Evolutionary conservation across 2,888 invertebrate species (phyloP).

Genomic region (Pristionchus arcanus): DNA sequence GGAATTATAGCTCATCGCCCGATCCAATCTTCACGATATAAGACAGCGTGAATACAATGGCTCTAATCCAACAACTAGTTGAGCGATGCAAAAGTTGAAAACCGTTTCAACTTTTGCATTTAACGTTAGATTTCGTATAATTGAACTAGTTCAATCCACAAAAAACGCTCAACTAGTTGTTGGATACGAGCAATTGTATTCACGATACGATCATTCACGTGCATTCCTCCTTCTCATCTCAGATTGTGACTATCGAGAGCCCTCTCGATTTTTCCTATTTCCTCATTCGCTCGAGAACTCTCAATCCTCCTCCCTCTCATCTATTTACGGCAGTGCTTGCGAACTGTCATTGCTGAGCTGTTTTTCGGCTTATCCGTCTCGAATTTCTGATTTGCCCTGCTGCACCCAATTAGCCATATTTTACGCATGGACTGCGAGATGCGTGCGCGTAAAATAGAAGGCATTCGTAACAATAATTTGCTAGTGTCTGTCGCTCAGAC

Average conservation of each 20-base stretch:
- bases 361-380: not conserved
- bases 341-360: not conserved
- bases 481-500: not conserved
- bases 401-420: not conserved
- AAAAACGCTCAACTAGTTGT: no score
- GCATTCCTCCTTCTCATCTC: no score
- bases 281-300: not conserved
- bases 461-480: not conserved
- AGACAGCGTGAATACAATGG: no score
- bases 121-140: no score
- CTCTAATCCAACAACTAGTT: no score
- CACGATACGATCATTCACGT: no score
- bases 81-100: no score
- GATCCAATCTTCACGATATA: no score
- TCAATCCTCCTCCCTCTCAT: not conserved
- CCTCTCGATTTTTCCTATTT: not conserved
- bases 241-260: not conserved
- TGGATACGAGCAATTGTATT: no score
- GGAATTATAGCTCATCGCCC: no score
- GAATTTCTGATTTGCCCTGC: not conserved
- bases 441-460: not conserved
- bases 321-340: not conserved
- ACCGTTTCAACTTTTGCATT: no score
- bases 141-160: no score
- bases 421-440: not conserved